Percentiles rank a stretch among this genome's conserved stretches.
Evolutionary conservation across 1,140 invertebrate species (phyloP).

Genomic region (Trachelipus rathkii): DNA sequence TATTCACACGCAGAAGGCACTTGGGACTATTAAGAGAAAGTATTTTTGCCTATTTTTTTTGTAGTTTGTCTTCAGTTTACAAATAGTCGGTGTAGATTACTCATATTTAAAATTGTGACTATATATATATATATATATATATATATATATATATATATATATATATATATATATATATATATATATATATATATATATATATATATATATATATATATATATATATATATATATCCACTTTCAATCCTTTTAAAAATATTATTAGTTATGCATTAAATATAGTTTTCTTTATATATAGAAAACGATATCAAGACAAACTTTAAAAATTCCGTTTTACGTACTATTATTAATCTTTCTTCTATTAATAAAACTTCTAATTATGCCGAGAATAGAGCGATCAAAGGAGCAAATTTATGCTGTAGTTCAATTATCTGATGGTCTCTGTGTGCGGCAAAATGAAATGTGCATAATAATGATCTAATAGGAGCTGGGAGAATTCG

Average conservation of each 20-base stretch:
- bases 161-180: slow-evolving; percentile 15
- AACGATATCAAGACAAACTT: not conserved
- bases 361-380: not conserved
- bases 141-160: slow-evolving; percentile 15
- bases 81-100: too few relatives aligned
- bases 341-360: not conserved
- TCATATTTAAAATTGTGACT: not conserved
- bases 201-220: slow-evolving; percentile 15
- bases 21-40: too few relatives aligned
- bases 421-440: not conserved
- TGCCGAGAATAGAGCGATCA: not conserved
- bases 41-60: too few relatives aligned
- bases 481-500: too few relatives aligned
- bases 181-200: slow-evolving; percentile 13
- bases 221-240: not conserved
- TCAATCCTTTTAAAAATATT: not conserved
- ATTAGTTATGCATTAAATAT: not conserved
- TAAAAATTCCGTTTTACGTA: not conserved
- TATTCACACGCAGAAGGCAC: too few relatives aligned
- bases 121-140: slow-evolving; percentile 6
- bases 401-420: not conserved
- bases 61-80: too few relatives aligned
- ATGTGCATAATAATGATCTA: too few relatives aligned
- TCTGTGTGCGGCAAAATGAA: not conserved
- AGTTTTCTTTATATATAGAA: not conserved